phyloP scores from a whole-genome alignment of 2,888 invertebrate genomes.

The Diloba caeruleocephala region DNA sequence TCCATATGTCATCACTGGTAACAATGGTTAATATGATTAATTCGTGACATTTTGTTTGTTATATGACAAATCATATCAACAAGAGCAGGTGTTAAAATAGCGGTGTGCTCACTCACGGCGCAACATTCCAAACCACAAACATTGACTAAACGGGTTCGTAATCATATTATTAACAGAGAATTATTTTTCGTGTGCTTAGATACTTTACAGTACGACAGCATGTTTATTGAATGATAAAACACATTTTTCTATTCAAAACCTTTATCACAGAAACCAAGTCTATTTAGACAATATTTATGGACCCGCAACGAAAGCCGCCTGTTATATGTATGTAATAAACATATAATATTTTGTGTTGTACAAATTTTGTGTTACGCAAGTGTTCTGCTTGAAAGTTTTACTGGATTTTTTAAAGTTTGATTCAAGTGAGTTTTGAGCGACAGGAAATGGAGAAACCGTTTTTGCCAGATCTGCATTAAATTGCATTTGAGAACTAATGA shows the following conservation, averaged over 20 bases:
- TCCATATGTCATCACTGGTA: no score
- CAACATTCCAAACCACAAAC: constrained; percentile 17
- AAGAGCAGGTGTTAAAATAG: constrained; percentile 27
- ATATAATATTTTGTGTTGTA: not conserved
- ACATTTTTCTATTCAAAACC: constrained; percentile 33
- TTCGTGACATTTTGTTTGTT: constrained; percentile 15
- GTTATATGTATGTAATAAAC: constrained; percentile 1
- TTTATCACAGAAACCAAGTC: constrained; percentile 3
- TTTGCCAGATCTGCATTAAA: constrained; percentile 54
- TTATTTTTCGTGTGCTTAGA: constrained; percentile 6
- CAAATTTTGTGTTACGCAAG: constrained; percentile 8
- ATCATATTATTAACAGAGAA: constrained; percentile 29
- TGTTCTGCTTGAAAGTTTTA: no score
- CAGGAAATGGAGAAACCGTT: constrained; percentile 36
- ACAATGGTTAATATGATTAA: no score
- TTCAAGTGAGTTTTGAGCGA: constrained; percentile 55
- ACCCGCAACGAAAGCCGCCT: not conserved
- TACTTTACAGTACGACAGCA: constrained; percentile 1
- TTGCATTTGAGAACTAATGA: constrained; percentile 59
- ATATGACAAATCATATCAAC: constrained; percentile 18
- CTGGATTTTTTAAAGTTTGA: constrained; percentile 57
- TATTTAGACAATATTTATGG: constrained; percentile 14
- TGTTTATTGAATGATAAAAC: not conserved
- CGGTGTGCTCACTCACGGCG: constrained; percentile 21
- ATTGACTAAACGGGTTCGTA: constrained; percentile 24